Evolutionary conservation across 2,113 vertebrate genomes (phyloP), one percentile per base, ranked within the genome.

Genomic region (Scomber japonicus): DNA sequence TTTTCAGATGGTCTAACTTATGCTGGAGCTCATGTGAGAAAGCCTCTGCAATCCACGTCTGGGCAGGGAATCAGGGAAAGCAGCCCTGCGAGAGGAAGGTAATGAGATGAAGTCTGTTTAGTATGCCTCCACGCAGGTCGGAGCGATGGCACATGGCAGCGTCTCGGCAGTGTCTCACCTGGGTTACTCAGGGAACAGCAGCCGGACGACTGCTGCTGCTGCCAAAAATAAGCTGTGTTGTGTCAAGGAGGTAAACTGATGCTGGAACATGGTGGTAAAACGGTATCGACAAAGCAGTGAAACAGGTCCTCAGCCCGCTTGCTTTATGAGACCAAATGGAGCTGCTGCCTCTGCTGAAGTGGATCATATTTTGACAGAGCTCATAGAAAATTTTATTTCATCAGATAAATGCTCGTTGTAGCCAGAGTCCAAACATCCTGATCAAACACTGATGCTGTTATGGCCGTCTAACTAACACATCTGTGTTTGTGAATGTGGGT

Each of bases 1-100:
- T 92, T 88, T 89, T 94, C 91, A 92, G 86, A 91, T 90, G 89
- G 84, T 92, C 75, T 53, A 89, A 88, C 89, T 89, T 92, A 91
- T 90, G 91, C 71, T 78, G 81, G 71, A 80, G 81, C 83, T 91
- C 85, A 74, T 90, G 84, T 83, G 81, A 84, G 74, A 80, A 86
- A 84, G 82, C 75, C 73, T 80, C 80, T 82, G 83, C 78, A 77
- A 88, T 88, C 80, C 76, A 44, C 21, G 71, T 59, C 83, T 85
- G 83, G 82, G 80, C 70, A 78, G 74, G 60, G 71, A 82, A 84
- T 86, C 83, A 80, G 76, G 70, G 78, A 78, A 64, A 81, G 74
- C 78, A 46, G 75, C 69, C 77, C 75, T 55, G 71, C 49, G 45
- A 78, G 57, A 19, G 64, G 30, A 76, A 77, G 83, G 63, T 85